Percentiles rank a stretch among this genome's conserved stretches.
Evolutionary conservation across 2,113 vertebrate genomes (phyloP).

Genomic region (Fregata magnificens): DNA sequence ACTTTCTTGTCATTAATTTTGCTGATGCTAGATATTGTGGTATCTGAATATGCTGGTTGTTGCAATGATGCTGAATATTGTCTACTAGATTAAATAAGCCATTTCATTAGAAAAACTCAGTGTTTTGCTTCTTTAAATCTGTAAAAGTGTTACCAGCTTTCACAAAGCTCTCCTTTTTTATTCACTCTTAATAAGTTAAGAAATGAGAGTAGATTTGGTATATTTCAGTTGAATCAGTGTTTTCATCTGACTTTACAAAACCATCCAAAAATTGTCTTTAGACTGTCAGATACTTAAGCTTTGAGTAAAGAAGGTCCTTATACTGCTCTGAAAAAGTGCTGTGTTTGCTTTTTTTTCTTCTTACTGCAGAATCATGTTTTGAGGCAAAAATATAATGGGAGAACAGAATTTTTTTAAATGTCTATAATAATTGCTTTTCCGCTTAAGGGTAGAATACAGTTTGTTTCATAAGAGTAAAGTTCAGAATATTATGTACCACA

Average conservation of each 20-base stretch:
- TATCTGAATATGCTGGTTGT: not conserved
- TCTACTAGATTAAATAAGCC: not conserved
- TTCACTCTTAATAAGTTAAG: not conserved
- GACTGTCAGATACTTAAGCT: not conserved
- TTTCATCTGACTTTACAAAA: not conserved
- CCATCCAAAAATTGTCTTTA: not conserved
- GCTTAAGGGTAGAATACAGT: not conserved
- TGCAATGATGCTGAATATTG: not conserved
- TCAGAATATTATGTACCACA: not conserved
- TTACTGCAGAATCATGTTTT: not conserved
- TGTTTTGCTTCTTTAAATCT: not conserved
- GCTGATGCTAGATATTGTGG: not conserved
- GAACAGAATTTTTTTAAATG: not conserved
- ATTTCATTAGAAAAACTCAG: not conserved
- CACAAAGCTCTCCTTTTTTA: not conserved
- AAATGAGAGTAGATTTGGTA: not conserved
- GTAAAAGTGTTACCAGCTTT: not conserved
- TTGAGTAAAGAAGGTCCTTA: not conserved
- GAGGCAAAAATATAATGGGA: not conserved
- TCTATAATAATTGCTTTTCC: not conserved
- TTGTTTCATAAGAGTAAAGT: not conserved
- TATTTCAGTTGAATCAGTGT: not conserved
- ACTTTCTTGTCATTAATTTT: not conserved
- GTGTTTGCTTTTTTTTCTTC: not conserved
- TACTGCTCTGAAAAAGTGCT: not conserved